These are phyloP conservation scores for Sus cebifrons DNA, from an alignment of 2,797 vertebrate species.

Conservation along the genomic window DNA sequence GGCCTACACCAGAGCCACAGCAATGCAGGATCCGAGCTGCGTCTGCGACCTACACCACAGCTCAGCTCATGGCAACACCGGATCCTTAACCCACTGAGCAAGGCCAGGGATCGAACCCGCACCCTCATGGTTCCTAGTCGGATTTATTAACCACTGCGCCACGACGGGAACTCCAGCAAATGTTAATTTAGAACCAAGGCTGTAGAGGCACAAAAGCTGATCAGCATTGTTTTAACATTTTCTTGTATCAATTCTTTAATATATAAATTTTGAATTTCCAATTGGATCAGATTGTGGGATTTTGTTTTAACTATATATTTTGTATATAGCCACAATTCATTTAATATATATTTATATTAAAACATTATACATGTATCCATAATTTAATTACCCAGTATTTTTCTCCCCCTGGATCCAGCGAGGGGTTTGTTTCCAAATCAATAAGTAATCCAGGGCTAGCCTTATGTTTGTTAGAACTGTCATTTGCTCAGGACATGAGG, in stretches of 20 bases:
- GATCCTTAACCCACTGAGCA: too few species aligned
- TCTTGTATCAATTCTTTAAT: conserved; percentile 14
- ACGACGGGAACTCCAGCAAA: background rate
- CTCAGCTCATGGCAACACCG: too few species aligned
- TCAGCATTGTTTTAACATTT: background rate
- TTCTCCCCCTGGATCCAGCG: background rate
- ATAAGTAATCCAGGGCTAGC: conserved; percentile 6
- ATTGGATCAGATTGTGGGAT: background rate
- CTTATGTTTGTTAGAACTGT: conserved; percentile 4
- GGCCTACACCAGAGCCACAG: too few species aligned
- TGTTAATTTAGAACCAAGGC: conserved; percentile 18
- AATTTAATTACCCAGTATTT: background rate
- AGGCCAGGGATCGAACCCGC: too few species aligned
- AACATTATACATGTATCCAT: background rate
- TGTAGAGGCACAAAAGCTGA: conserved; percentile 26
- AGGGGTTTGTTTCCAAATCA: conserved; percentile 36
- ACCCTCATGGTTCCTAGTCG: too few species aligned
- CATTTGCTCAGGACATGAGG: conserved; percentile 45
- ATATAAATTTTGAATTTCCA: background rate
- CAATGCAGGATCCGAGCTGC: too few species aligned
- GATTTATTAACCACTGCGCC: too few species aligned
- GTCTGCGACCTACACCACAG: too few species aligned
- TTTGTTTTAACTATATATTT: background rate
- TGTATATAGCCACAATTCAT: background rate
- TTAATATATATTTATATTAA: conserved; percentile 2